Percentiles rank a stretch among this genome's conserved stretches.
Evolutionary conservation across 2,797 vertebrate genomes (phyloP).

Genomic region (Coreius guichenoti): DNA sequence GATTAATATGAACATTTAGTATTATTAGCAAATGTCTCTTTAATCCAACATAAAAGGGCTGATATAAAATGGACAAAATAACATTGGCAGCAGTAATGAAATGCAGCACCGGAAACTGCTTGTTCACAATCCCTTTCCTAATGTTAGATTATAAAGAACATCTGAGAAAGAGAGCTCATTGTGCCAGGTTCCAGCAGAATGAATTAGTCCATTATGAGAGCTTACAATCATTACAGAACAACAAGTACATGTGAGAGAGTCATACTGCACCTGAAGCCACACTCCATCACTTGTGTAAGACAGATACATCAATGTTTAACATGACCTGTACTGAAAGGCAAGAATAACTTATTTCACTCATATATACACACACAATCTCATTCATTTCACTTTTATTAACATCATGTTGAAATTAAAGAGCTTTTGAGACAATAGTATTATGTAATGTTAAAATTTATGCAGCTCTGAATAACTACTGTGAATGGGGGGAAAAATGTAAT

Average conservation of each 20-base stretch:
- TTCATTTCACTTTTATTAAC: neutral
- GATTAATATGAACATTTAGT: neutral
- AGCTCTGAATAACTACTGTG: neutral
- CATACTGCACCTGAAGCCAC: neutral
- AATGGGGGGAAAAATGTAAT: neutral
- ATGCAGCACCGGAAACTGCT: neutral
- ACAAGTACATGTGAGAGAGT: conserved; percentile 8
- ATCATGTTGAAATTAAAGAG: neutral
- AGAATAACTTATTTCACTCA: neutral
- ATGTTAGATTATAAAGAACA: neutral
- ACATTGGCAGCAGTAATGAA: neutral
- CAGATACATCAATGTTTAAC: neutral
- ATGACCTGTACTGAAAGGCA: neutral
- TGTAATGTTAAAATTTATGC: neutral
- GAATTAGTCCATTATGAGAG: neutral
- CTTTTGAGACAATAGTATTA: neutral
- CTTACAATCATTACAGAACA: conserved; percentile 18
- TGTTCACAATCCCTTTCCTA: neutral
- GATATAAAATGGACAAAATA: neutral
- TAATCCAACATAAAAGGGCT: neutral
- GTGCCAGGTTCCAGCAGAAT: neutral
- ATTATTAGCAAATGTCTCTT: neutral
- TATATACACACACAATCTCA: neutral
- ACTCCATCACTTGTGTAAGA: neutral
- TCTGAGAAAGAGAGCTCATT: neutral